Evolutionary conservation across 2,888 invertebrate genomes (phyloP).

Genomic region (Andrena camellia): DNA sequence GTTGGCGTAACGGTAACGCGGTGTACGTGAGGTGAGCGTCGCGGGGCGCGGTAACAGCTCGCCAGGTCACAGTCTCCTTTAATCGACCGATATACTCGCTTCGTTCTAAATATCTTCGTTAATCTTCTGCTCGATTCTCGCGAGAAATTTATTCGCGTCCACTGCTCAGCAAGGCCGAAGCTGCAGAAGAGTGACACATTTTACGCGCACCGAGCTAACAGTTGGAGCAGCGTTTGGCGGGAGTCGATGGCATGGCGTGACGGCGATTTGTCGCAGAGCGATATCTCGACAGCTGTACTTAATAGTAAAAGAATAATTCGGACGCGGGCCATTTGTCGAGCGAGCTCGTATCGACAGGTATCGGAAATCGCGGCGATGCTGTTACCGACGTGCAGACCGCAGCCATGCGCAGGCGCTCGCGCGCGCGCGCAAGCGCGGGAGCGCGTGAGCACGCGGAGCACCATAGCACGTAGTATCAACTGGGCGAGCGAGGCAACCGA

Average conservation of each 20-base stretch:
- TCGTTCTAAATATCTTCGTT: too few species aligned
- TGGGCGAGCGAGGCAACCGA: slow-evolving; percentile 65
- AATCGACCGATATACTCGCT: neutral
- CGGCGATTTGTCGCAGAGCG: neutral
- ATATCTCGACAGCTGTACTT: neutral
- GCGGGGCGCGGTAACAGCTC: slow-evolving; percentile 20
- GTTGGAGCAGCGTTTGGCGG: neutral
- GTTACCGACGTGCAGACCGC: neutral
- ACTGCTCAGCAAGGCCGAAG: too few species aligned
- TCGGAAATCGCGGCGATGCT: slow-evolving; percentile 28
- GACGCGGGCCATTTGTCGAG: slow-evolving; percentile 40
- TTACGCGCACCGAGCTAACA: neutral
- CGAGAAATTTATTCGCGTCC: too few species aligned
- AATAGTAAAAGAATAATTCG: slow-evolving; percentile 6
- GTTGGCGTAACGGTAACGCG: slow-evolving; percentile 55
- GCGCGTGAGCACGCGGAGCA: slow-evolving; percentile 19
- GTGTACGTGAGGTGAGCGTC: slow-evolving; percentile 47
- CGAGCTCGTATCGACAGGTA: slow-evolving; percentile 28
- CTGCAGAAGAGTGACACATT: neutral
- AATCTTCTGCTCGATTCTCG: too few species aligned
- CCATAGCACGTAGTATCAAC: slow-evolving; percentile 50
- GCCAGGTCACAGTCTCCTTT: neutral
- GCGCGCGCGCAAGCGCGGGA: neutral
- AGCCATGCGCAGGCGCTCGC: neutral
- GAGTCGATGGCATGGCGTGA: neutral